Evolutionary conservation across 2,888 invertebrate species (phyloP), one percentile per base, ranked within the genome.

Genomic region (Octodonta nipae): DNA sequence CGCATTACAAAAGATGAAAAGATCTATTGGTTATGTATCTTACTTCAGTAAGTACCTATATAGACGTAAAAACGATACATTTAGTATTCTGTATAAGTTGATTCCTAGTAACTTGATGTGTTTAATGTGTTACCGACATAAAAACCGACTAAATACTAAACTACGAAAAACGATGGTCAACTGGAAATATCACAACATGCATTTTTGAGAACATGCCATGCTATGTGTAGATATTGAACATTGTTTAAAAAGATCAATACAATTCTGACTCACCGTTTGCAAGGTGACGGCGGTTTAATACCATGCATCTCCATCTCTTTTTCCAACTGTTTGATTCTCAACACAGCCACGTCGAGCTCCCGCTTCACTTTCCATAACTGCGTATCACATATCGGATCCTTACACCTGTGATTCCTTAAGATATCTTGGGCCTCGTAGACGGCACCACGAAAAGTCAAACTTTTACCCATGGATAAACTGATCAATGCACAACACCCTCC

Each of bases 401-500:
- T 72, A 60, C 84, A 30, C 35, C 78, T 71, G 56, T 82, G 81
- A 52, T 79, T 75, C 44, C 73, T 70, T 26, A 82, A 60, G 39
- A 81, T 73, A 52, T 82, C 82, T 49, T 80, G 79, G 6, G 83
- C 81, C 56, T 84, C 82, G 50, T 66, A 79, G 3, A 81, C 82
- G 4, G 83, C 82, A 30, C 81, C 80, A 5, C 82, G 73, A 53
- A 84, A 91, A 47, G 84, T 82, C 49, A 86, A 59, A 29, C 83
- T 83, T 57, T 84, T 83, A 77, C 95, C 82, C 79, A 79, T 79
- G 13, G 79, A 79, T 10, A 95, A 69, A 47, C 92, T 93, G 47
- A 96, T 83, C 28, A 96, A 75, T 5, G 93, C 89, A 58, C 88
- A 89, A 60, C 92, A 93, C 24, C 89, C 87, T 36, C 88, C 86